phyloP scores from a whole-genome alignment of 2,888 invertebrate genomes.

The Latheticus oryzae region DNA sequence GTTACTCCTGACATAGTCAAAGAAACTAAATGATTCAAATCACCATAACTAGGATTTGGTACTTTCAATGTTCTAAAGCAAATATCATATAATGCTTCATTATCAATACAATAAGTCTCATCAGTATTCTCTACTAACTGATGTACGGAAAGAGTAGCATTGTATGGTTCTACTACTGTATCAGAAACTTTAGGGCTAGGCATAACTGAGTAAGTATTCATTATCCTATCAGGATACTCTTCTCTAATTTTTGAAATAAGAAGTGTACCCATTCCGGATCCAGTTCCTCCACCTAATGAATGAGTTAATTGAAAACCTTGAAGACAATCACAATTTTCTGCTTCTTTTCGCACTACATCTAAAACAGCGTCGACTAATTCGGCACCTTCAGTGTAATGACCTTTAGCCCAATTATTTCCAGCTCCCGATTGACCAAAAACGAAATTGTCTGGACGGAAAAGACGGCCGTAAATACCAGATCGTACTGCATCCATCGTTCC shows the following conservation, averaged over 20 bases:
- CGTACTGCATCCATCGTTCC: slow-evolving; percentile 92
- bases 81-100: slow-evolving; percentile 84
- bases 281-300: slow-evolving; percentile 83
- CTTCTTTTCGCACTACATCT: slow-evolving; percentile 87
- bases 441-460: slow-evolving; percentile 92
- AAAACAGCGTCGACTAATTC: slow-evolving; percentile 86
- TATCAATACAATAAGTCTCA: slow-evolving; percentile 89
- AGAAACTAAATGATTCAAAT: slow-evolving; percentile 88
- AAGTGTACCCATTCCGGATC: slow-evolving; percentile 85
- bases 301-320: slow-evolving; percentile 90
- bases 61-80: slow-evolving; percentile 91
- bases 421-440: slow-evolving; percentile 79
- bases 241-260: slow-evolving; percentile 91
- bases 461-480: slow-evolving; percentile 86
- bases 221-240: slow-evolving; percentile 90
- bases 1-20: slow-evolving; percentile 90
- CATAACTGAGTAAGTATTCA: slow-evolving; percentile 87
- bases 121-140: slow-evolving; percentile 91
- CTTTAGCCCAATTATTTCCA: slow-evolving; percentile 90
- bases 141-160: slow-evolving; percentile 87
- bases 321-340: slow-evolving; percentile 92
- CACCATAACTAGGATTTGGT: slow-evolving; percentile 88
- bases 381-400: slow-evolving; percentile 94
- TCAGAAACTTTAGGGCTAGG: slow-evolving; percentile 83
- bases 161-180: slow-evolving; percentile 86